Conservation (phyloP, 2,797 vertebrate genomes). For the Sebastes matsubarae region DNA sequence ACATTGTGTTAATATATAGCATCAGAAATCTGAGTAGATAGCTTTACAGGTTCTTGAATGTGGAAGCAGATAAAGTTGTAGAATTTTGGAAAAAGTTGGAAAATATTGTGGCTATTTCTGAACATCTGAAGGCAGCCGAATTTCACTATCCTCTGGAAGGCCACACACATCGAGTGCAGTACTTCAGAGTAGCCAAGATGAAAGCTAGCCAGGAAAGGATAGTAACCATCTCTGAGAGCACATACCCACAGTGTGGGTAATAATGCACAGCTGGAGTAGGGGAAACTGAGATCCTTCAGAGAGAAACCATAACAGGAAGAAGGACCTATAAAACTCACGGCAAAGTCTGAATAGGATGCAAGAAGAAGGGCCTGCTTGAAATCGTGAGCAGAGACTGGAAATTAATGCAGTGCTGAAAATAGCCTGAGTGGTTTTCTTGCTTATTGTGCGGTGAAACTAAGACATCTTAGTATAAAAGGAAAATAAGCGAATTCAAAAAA, state of each 20-base stretch:
- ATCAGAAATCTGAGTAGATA: not conserved
- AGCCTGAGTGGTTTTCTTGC: not conserved
- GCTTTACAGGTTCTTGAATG: slow-evolving; percentile 25
- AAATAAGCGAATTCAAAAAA: not conserved
- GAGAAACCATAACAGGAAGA: slow-evolving; percentile 42
- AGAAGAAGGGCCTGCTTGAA: slow-evolving; percentile 7
- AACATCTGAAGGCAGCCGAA: slow-evolving; percentile 32
- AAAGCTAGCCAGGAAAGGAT: slow-evolving; percentile 73
- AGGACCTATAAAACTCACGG: slow-evolving; percentile 37
- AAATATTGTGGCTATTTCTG: not conserved
- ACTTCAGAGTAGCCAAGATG: slow-evolving; percentile 74
- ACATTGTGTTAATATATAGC: not conserved
- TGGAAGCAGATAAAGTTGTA: not conserved
- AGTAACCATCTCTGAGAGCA: slow-evolving; percentile 72
- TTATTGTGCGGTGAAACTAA: not conserved
- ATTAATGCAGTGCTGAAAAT: slow-evolving; percentile 12
- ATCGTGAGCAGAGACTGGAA: not conserved
- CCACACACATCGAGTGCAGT: slow-evolving; percentile 48
- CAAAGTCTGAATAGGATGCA: slow-evolving; percentile 9
- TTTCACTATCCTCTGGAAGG: slow-evolving; percentile 29
- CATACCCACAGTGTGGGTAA: slow-evolving; percentile 83
- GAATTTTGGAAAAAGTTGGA: not conserved
- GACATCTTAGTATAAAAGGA: not conserved
- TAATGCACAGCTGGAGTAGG: slow-evolving; percentile 63
- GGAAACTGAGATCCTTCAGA: slow-evolving; percentile 56